Evolutionary conservation across 2,113 vertebrate species (phyloP), one percentile per base, ranked within the genome.

Genomic region (Xenopus laevis): DNA sequence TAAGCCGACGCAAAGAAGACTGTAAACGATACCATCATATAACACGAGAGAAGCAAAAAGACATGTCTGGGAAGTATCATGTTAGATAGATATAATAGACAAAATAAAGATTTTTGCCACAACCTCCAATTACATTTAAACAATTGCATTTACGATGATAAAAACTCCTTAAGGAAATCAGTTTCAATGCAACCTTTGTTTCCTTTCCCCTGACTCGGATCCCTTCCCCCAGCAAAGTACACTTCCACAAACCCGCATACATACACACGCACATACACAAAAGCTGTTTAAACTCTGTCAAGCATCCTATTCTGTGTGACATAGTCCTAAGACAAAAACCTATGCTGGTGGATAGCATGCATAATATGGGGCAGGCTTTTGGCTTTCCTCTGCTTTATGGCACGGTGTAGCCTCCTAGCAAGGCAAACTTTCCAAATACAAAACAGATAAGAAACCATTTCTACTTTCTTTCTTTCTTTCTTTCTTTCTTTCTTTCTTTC

Each of bases 81-180:
- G 84, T 83, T 86, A 86, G 84, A 89, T 84, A 79, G 84, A 87
- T 82, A 86, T 40, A 40, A 4, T 40, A 89, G 85, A 87, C 85
- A 89, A 89, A 83, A 86, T 89, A 90, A 90, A 90, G 87, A 90
- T 87, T 89, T 92, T 90, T 89, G 89, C 87, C 87, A 87, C 80
- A 77, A 83, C 60, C 85, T 82, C 82, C 89, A 90, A 92, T 90
- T 84, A 85, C 86, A 92, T 92, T 92, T 90, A 53, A 85, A 80
- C 79, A 90, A 92, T 90, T 86, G 80, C 23, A 91, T 92, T 92
- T 89, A 65, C 74, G 83, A 80, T 82, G 33, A 85, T 83, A 80
- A 82, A 86, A 90, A 83, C 85, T 84, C 86, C 87, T 87, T 82
- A 84, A 87, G 89, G 88, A 89, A 91, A 89, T 87, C 83, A 83